phyloP scores from a whole-genome alignment of 2,797 vertebrate species.

The Pagetopsis macropterus region DNA sequence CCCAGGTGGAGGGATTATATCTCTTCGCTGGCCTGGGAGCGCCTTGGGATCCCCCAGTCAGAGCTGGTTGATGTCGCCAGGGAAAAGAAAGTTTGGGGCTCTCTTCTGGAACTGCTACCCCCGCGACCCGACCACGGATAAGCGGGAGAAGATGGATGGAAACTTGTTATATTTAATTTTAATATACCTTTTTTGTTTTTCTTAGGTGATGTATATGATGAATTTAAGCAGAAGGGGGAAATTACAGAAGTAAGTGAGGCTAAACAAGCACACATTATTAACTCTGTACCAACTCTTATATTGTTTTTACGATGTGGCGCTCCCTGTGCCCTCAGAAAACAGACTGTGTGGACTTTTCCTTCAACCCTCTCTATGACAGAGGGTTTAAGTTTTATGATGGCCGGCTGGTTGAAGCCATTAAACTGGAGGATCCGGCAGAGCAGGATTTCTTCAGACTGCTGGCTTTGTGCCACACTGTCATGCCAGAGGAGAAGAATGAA shows the following conservation, averaged over 20 bases:
- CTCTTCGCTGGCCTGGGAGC: too few relatives aligned
- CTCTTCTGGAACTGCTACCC: too few relatives aligned
- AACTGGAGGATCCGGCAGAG: constrained; percentile 81
- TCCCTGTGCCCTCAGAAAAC: constrained; percentile 78
- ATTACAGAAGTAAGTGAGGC: constrained; percentile 80
- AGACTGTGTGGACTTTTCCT: constrained; percentile 83
- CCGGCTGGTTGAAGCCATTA: constrained; percentile 87
- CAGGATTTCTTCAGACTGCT: constrained; percentile 94
- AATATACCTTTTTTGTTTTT: constrained; percentile 24
- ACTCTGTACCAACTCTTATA: not conserved
- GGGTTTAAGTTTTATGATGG: constrained; percentile 85
- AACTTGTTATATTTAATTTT: not conserved
- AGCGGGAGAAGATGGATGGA: too few relatives aligned
- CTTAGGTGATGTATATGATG: constrained; percentile 83
- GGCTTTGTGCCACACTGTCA: constrained; percentile 93
- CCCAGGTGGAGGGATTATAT: too few relatives aligned
- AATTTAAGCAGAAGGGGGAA: constrained; percentile 82
- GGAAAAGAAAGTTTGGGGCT: too few relatives aligned
- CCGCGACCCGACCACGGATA: too few relatives aligned
- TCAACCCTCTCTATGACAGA: constrained; percentile 85
- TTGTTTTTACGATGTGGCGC: not conserved
- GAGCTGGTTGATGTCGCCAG: too few relatives aligned
- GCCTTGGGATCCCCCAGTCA: too few relatives aligned
- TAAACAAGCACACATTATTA: not conserved
- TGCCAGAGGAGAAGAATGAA: constrained; percentile 91